phyloP scores from a whole-genome alignment of 2,797 vertebrate genomes.

The Mastacembelus armatus region DNA sequence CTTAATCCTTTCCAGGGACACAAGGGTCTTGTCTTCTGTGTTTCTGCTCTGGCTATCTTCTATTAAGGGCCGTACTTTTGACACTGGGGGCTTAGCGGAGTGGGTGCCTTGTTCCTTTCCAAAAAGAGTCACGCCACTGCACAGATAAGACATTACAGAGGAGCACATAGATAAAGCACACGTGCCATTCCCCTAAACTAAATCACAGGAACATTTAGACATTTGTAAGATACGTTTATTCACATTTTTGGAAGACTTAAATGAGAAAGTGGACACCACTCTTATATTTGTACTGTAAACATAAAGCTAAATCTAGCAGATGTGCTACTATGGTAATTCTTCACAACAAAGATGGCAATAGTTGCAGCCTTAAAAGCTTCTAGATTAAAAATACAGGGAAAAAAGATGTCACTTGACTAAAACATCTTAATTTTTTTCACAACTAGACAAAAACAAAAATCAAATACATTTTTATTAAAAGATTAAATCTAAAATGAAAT shows the following conservation, averaged over 20 bases:
- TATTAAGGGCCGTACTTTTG: constrained; percentile 72
- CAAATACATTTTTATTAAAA: too few relatives aligned
- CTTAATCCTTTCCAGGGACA: constrained; percentile 14
- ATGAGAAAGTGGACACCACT: not conserved
- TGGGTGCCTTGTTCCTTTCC: constrained; percentile 35
- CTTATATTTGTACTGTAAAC: not conserved
- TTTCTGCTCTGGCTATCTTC: constrained; percentile 31
- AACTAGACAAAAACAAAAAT: too few relatives aligned
- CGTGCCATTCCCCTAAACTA: not conserved
- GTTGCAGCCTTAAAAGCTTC: too few relatives aligned
- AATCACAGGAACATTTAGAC: not conserved
- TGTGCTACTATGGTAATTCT: not conserved
- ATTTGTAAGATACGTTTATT: not conserved
- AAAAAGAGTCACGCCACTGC: constrained; percentile 50
- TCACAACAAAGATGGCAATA: too few relatives aligned
- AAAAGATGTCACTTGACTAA: too few relatives aligned
- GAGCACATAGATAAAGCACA: not conserved
- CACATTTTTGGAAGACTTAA: not conserved
- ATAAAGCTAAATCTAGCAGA: not conserved
- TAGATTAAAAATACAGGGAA: too few relatives aligned
- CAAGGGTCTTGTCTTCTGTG: constrained; percentile 27
- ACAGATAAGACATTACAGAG: not conserved
- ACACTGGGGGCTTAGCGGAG: constrained; percentile 66
- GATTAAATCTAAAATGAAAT: too few relatives aligned
- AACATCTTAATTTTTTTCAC: too few relatives aligned